These are phyloP conservation scores for Lasiurus borealis DNA, from an alignment of 2,113 vertebrate genomes.

Conservation along the genomic window DNA sequence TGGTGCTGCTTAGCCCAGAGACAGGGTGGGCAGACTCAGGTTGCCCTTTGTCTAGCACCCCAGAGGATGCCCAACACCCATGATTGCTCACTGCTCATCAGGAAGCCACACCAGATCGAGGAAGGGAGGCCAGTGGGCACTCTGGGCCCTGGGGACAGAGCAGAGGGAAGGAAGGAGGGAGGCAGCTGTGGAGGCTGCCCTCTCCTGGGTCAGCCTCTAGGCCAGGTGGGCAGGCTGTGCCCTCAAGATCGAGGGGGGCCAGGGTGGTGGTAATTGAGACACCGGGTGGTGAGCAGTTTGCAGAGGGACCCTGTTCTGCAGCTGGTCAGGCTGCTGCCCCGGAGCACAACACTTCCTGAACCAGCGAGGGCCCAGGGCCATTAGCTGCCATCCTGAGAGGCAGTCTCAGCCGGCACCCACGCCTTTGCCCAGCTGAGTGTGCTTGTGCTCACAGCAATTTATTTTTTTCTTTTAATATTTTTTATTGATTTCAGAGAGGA, in stretches of 20 bases:
- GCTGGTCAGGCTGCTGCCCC: too few relatives aligned
- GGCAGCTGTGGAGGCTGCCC: accelerated
- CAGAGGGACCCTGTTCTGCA: background rate
- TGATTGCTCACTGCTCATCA: background rate
- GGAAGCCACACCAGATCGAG: background rate
- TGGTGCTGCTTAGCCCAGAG: background rate
- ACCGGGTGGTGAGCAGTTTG: background rate
- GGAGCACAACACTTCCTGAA: too few relatives aligned
- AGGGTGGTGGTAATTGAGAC: background rate
- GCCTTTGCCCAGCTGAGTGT: too few relatives aligned
- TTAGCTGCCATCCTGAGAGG: too few relatives aligned
- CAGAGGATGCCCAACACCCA: background rate
- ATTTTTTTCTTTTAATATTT: too few relatives aligned
- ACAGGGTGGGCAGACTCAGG: too few relatives aligned
- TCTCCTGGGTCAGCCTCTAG: background rate
- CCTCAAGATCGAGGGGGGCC: background rate
- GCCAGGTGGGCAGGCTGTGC: too few relatives aligned
- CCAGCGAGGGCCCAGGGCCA: too few relatives aligned
- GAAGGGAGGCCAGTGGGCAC: background rate
- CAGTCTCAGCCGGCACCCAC: too few relatives aligned
- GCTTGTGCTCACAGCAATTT: too few relatives aligned
- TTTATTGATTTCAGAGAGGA: too few relatives aligned
- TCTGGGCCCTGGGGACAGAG: background rate
- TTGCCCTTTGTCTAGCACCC: background rate
- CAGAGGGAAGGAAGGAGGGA: background rate